Evolutionary conservation across 2,888 invertebrate genomes (phyloP), one percentile per base, ranked within the genome.

Genomic region (Hylaea fasciaria): DNA sequence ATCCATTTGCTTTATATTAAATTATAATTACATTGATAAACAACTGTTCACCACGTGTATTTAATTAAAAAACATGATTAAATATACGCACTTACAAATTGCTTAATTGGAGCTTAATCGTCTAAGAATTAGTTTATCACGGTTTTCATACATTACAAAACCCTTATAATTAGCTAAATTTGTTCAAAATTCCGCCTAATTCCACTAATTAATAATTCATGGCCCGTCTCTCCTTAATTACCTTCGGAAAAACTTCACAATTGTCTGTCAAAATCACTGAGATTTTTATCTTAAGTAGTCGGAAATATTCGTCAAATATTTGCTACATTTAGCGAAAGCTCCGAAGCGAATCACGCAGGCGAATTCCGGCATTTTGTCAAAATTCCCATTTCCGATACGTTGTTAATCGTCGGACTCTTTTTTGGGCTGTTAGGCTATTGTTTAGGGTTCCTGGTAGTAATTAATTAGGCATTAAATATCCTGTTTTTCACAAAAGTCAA

Each of bases 221-320:
- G 45, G 56, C 52, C 60, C 55, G 65, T 51, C 51, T 46, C 53
- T 56, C 29, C 40, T 47, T 66, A 69, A 69, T 69, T 69, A 64
- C 64, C 48, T 54, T 56, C 32, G 64, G 54, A 65, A 69, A 67
- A 67, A 69, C 62, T 55, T 57, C 46, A 40, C 71, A 70, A 74
- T 77, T 77, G 70, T 74, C 62, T 47, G 57, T 32, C 66, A 67
- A 66, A 62, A 64, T 47, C 50, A 58, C 45, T 57, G 56, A 64
- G 63, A 77, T 77, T 75, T 68, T 74, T 76, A 69, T 57, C 56
- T 62, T 64, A 64, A 63, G 46, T 61, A 66, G 68, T 64, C 69
- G 47, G 46, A 55, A 55, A 63, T 59, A 62, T 66, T 64, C 48
- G 46, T 16, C 17, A 51, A 54, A 61, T 55, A 56, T 61, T 39